A percentile compares a stretch with the other conserved stretches of the same genome.
Conservation (phyloP, 2,888 invertebrate genomes). For the Diaperis boleti region DNA sequence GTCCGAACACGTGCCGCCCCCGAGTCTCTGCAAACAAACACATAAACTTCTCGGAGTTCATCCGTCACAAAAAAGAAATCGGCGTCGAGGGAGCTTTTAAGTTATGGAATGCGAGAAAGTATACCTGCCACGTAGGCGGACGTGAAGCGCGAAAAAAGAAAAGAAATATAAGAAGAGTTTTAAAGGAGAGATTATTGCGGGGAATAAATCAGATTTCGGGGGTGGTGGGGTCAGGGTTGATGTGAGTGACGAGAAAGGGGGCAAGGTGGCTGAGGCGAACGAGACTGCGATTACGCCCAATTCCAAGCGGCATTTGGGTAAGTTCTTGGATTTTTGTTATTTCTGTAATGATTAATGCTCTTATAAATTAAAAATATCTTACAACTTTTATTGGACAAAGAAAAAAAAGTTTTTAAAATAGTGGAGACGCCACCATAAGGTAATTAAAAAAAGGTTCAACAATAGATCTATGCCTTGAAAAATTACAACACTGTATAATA, state of each 20-base stretch:
- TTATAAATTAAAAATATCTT: too few relatives aligned
- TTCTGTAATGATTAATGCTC: too few relatives aligned
- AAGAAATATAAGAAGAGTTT: too few relatives aligned
- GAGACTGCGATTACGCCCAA: conserved; percentile 60
- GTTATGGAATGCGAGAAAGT: background rate
- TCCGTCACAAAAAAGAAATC: background rate
- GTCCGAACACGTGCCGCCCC: conserved; percentile 3
- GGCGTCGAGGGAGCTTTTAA: background rate
- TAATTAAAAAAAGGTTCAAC: too few relatives aligned
- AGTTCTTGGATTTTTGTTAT: too few relatives aligned
- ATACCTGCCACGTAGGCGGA: background rate
- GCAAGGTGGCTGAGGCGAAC: conserved; percentile 59
- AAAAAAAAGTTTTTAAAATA: too few relatives aligned
- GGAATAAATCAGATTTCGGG: background rate
- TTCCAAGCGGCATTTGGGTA: conserved; percentile 63
- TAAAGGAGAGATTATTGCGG: background rate
- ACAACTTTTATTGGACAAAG: too few relatives aligned
- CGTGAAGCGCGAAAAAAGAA: background rate
- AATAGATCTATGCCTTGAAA: too few relatives aligned
- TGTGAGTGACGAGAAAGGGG: conserved; percentile 13
- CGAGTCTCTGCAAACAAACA: background rate
- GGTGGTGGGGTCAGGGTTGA: background rate
- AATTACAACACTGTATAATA: too few relatives aligned
- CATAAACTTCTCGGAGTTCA: background rate
- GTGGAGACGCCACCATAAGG: too few relatives aligned